Conservation (phyloP, 2,113 vertebrate genomes). For the Mormyrus lacerda region DNA sequence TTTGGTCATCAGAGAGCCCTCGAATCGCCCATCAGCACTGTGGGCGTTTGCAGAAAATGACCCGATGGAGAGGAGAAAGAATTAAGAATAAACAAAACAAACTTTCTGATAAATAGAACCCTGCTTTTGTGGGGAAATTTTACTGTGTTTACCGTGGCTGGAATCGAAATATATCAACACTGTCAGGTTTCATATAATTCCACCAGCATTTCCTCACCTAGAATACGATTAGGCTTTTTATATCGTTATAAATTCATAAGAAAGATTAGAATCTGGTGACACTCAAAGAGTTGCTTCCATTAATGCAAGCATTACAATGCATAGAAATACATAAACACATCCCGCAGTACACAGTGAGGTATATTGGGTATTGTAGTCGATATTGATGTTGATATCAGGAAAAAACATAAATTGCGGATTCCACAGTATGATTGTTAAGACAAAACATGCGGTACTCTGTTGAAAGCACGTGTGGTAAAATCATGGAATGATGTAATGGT, state of each 20-base stretch:
- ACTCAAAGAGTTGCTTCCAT: not conserved
- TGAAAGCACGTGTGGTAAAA: not conserved
- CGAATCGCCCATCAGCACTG: slow-evolving; percentile 91
- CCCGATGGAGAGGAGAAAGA: not conserved
- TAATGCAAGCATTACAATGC: not conserved
- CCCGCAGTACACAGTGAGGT: not conserved
- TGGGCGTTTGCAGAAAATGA: not conserved
- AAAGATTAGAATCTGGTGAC: not conserved
- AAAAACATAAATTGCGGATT: not conserved
- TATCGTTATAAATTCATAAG: not conserved
- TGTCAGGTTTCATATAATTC: not conserved
- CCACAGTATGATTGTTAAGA: not conserved
- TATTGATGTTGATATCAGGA: not conserved
- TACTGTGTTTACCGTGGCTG: not conserved
- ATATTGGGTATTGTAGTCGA: not conserved
- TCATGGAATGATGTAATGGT: not conserved
- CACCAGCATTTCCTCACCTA: not conserved
- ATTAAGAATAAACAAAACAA: not conserved
- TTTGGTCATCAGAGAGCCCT: slow-evolving; percentile 94
- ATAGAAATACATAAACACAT: not conserved
- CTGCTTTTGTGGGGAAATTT: not conserved
- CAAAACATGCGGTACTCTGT: not conserved
- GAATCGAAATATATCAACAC: not conserved
- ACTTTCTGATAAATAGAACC: not conserved
- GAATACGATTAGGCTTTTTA: not conserved